Conservation (phyloP, 2,113 vertebrate species). For the Dasyornis broadbenti region DNA sequence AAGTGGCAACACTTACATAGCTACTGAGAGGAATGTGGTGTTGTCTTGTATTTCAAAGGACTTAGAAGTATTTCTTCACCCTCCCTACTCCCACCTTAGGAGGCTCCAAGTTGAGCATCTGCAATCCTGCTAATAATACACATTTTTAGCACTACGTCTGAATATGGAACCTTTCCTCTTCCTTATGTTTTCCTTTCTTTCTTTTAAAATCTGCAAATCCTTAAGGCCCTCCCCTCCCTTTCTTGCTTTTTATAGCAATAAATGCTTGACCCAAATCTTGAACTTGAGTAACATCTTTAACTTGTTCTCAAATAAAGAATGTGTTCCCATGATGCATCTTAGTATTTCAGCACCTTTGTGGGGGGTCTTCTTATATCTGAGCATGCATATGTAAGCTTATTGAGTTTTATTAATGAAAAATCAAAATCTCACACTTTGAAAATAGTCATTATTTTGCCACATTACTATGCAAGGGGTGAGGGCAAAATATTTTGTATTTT, state of each 20-base stretch:
- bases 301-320: not conserved
- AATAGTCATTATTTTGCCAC: not conserved
- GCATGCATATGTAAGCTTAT: not conserved
- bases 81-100: accelerated
- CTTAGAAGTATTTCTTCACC: not conserved
- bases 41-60: not conserved
- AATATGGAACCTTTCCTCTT: not conserved
- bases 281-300: not conserved
- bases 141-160: not conserved
- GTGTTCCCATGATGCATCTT: not conserved
- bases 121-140: not conserved
- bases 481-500: not conserved
- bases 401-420: not conserved
- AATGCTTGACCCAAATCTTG: not conserved
- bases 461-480: not conserved
- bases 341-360: not conserved
- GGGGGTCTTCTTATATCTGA: not conserved
- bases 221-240: not conserved
- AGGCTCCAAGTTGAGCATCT: not conserved
- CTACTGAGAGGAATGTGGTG: not conserved
- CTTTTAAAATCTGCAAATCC: not conserved
- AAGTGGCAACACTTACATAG: not conserved
- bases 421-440: not conserved
- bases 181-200: not conserved
- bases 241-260: not conserved